A percentile compares a stretch with the other conserved stretches of the same genome.
Conservation (phyloP, 2,888 invertebrate genomes). For the Nymphalis polychloros region DNA sequence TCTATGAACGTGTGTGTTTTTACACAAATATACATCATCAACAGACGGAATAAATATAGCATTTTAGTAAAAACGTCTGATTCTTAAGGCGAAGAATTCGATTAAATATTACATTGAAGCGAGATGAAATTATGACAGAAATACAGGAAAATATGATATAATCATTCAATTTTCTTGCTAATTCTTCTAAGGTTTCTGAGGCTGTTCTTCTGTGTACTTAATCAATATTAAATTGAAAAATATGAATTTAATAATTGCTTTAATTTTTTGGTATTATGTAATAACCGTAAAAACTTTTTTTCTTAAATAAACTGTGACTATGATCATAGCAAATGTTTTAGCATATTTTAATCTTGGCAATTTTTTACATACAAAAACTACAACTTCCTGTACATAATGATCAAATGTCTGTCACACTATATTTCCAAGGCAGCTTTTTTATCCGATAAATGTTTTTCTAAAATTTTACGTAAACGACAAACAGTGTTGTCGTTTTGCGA, state of each 20-base stretch:
- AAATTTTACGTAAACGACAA: neutral
- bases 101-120: conserved; percentile 13
- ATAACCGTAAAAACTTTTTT: neutral
- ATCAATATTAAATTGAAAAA: too few species aligned
- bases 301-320: neutral
- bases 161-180: too few species aligned
- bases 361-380: conserved; percentile 14
- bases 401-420: neutral
- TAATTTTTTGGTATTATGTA: neutral
- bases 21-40: conserved; percentile 67
- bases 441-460: neutral
- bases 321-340: too few species aligned
- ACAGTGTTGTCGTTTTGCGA: neutral
- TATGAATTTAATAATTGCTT: neutral
- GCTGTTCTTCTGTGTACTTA: too few species aligned
- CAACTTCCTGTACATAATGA: conserved; percentile 17
- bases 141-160: too few species aligned
- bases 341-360: conserved; percentile 10
- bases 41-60: conserved; percentile 65
- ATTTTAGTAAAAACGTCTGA: conserved; percentile 29
- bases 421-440: neutral
- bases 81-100: conserved; percentile 11
- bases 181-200: too few species aligned
- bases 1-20: conserved; percentile 73
- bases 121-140: neutral